Percentiles rank a stretch among this genome's conserved stretches.
phyloP scores from a whole-genome alignment of 2,797 vertebrate species.

The Sebastes matsubarae region DNA sequence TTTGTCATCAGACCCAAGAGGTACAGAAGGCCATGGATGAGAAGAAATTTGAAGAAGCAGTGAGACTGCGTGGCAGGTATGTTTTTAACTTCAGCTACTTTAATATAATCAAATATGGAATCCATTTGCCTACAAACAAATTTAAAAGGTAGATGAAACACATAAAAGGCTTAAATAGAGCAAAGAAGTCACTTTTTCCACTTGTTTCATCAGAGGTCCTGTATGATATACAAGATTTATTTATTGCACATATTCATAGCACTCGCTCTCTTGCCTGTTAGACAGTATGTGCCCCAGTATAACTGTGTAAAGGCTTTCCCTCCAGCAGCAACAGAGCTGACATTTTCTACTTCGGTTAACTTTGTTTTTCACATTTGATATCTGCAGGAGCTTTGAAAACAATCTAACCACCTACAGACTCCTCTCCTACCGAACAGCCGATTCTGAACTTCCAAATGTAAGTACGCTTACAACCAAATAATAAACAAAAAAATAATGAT shows the following conservation, averaged over 20 bases:
- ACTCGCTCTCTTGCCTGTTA: not conserved
- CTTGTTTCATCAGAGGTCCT: not conserved
- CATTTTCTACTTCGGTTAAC: not conserved
- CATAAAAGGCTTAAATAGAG: not conserved
- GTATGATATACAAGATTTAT: too few relatives aligned
- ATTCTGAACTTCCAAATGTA: constrained; percentile 87
- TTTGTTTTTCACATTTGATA: constrained; percentile 1
- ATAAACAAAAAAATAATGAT: not conserved
- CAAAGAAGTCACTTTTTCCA: too few relatives aligned
- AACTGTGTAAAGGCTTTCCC: not conserved
- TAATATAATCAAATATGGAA: not conserved
- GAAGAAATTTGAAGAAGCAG: constrained; percentile 91
- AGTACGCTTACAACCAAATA: not conserved
- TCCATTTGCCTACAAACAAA: not conserved
- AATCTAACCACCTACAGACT: constrained; percentile 93
- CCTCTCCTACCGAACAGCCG: constrained; percentile 86
- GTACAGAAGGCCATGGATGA: constrained; percentile 99
- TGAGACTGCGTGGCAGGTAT: constrained; percentile 92
- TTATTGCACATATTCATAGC: not conserved
- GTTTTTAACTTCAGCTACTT: not conserved
- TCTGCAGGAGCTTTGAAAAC: constrained; percentile 92
- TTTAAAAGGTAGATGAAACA: not conserved
- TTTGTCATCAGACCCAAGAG: constrained; percentile 88
- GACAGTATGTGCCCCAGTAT: not conserved
- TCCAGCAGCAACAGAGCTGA: not conserved